Percentiles rank a stretch among this genome's conserved stretches.
Conservation (phyloP, 2,888 invertebrate species). For the Artemia sinica region DNA sequence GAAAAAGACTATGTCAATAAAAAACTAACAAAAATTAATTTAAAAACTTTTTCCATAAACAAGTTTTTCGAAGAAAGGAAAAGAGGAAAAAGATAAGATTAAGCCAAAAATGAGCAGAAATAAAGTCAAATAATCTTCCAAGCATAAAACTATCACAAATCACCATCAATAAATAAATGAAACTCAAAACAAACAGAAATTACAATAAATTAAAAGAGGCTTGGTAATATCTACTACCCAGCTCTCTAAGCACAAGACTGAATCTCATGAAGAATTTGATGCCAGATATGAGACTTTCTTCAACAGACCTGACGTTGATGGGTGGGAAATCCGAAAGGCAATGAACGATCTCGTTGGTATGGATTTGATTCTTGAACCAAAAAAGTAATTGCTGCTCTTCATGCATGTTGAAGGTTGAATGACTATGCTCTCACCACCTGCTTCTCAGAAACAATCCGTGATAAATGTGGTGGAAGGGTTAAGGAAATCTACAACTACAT, state of each 20-base stretch:
- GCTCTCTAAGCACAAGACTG: constrained; percentile 31
- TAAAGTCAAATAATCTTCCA: no score
- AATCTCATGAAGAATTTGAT: constrained; percentile 73
- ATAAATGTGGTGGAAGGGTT: constrained; percentile 59
- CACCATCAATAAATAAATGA: no score
- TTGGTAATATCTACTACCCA: neutral
- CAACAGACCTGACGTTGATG: constrained; percentile 69
- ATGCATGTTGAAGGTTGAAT: constrained; percentile 80
- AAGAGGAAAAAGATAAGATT: no score
- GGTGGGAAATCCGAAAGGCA: constrained; percentile 74
- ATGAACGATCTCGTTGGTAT: constrained; percentile 69
- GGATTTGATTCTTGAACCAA: constrained; percentile 83
- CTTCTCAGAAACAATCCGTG: constrained; percentile 75
- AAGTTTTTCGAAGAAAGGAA: no score
- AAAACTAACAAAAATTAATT: no score
- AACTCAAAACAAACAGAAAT: no score
- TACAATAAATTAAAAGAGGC: constrained; percentile 36
- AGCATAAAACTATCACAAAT: no score
- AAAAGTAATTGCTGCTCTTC: constrained; percentile 66
- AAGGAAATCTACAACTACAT: constrained; percentile 70
- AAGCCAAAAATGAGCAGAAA: no score
- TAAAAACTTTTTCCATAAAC: no score
- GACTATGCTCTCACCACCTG: constrained; percentile 83
- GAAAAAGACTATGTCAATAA: no score
- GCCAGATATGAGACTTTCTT: constrained; percentile 63